Conservation (phyloP, 2,113 vertebrate species). For the Gopherus flavomarginatus region DNA sequence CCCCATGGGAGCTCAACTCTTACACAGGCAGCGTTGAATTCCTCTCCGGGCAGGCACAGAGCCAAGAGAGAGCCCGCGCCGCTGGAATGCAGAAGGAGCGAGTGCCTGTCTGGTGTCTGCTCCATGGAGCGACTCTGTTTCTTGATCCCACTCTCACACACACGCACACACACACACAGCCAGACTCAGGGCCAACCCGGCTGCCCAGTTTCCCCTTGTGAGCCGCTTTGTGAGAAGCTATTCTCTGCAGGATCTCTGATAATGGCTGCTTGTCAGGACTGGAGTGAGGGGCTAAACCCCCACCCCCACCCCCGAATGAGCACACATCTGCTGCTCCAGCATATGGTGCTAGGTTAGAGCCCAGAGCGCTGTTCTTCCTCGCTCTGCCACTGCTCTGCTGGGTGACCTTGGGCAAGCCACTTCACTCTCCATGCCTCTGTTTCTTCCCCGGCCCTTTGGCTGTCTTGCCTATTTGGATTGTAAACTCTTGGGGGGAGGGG, state of each 20-base stretch:
- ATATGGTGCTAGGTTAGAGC: too few species aligned
- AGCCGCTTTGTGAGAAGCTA: slow-evolving; percentile 25
- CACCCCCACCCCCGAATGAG: too few species aligned
- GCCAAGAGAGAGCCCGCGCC: background rate
- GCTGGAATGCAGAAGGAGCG: background rate
- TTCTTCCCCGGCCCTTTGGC: background rate
- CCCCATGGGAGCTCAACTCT: background rate
- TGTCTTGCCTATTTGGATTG: background rate
- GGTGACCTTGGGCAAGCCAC: background rate
- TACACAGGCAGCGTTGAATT: accelerated
- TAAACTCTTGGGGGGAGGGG: background rate
- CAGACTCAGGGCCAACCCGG: too few species aligned
- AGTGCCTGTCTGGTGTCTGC: background rate
- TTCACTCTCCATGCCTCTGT: background rate
- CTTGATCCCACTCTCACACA: too few species aligned
- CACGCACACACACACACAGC: background rate
- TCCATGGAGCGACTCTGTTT: background rate
- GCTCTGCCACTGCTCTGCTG: background rate
- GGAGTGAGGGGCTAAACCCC: background rate
- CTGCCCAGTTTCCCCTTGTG: background rate
- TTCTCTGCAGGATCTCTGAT: background rate
- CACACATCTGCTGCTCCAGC: background rate
- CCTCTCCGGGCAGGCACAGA: accelerated
- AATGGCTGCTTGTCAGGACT: background rate
- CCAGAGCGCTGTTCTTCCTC: background rate